Conservation (phyloP, 2,888 invertebrate species). For the Syritta pipiens region DNA sequence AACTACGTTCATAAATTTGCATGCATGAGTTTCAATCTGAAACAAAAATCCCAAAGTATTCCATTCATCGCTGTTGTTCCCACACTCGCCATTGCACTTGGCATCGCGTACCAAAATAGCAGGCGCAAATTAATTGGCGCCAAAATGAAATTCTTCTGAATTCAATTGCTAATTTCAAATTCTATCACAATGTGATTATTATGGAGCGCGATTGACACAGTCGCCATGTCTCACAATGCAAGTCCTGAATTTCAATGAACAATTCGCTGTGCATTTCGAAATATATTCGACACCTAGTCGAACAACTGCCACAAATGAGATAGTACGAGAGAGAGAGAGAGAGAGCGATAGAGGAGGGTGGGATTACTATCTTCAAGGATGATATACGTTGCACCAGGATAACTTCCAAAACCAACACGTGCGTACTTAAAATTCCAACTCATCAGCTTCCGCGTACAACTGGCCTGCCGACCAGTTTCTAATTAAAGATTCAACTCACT, state of each 20-base stretch:
- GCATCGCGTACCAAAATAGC: neutral
- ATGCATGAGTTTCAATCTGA: slow-evolving; percentile 15
- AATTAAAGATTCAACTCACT: slow-evolving; percentile 56
- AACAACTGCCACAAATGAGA: no score
- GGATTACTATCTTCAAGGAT: slow-evolving; percentile 29
- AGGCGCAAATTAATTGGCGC: slow-evolving; percentile 60
- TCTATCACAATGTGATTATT: slow-evolving; percentile 49
- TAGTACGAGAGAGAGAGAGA: no score
- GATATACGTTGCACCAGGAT: slow-evolving; percentile 35
- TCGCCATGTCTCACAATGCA: slow-evolving; percentile 41
- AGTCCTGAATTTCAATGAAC: slow-evolving; percentile 56
- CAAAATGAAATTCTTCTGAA: slow-evolving; percentile 38
- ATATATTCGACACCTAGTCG: slow-evolving; percentile 47
- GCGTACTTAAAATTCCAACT: slow-evolving; percentile 34
- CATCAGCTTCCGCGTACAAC: slow-evolving; percentile 46
- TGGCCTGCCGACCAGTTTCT: neutral
- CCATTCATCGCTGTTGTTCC: slow-evolving; percentile 51
- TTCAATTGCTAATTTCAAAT: slow-evolving; percentile 40
- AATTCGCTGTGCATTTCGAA: neutral
- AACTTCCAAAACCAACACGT: neutral
- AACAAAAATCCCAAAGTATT: slow-evolving; percentile 24
- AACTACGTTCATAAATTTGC: slow-evolving; percentile 43
- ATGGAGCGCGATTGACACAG: slow-evolving; percentile 50
- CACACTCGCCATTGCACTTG: slow-evolving; percentile 43
- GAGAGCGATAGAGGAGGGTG: no score